A percentile compares a stretch with the other conserved stretches of the same genome.
Evolutionary conservation across 2,113 vertebrate genomes (phyloP).

Genomic region (Pomatorhinus ruficollis): DNA sequence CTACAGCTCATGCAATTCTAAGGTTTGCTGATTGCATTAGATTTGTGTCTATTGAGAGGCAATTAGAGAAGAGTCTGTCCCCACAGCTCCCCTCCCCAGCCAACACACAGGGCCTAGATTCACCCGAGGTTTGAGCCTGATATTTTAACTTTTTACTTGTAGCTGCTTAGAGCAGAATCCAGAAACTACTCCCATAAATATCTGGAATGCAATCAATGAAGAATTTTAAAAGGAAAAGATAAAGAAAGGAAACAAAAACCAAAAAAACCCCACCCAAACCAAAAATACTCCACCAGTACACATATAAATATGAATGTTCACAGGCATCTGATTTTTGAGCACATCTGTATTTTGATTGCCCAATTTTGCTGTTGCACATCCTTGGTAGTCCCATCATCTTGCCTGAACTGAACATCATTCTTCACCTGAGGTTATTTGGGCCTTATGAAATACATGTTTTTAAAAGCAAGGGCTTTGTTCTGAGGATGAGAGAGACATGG

Average conservation of each 20-base stretch:
- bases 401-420: neutral
- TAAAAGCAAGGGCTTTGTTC: neutral
- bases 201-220: neutral
- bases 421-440: neutral
- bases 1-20: neutral
- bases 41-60: neutral
- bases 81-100: neutral
- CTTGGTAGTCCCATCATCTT: neutral
- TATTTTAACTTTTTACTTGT: neutral
- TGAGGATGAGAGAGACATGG: rapidly evolving
- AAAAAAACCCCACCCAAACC: rapidly evolving
- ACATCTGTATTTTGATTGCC: neutral
- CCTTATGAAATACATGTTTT: neutral
- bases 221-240: neutral
- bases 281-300: neutral
- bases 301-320: neutral
- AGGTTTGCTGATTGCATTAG: neutral
- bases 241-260: neutral
- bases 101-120: neutral
- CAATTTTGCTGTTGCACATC: neutral
- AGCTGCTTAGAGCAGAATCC: neutral
- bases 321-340: neutral
- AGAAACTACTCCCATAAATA: neutral
- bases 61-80: neutral
- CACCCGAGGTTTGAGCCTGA: rapidly evolving